Percentiles rank a stretch among this genome's conserved stretches.
Evolutionary conservation across 2,888 invertebrate species (phyloP).

Genomic region (Acheta domesticus): DNA sequence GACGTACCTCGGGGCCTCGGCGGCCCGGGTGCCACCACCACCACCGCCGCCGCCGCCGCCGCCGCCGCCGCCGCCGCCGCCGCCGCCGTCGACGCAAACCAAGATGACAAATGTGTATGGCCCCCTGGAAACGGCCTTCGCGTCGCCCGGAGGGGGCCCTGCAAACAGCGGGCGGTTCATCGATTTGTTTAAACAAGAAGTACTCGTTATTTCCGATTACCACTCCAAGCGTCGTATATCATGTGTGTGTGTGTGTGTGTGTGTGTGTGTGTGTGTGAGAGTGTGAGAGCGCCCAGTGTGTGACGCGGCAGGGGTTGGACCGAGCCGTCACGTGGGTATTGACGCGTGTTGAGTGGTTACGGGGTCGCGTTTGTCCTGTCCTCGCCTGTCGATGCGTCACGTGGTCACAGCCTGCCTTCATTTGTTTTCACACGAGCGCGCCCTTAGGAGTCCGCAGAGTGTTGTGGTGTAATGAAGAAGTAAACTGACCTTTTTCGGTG

Average conservation of each 20-base stretch:
- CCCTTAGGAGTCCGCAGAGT: no score
- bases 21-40: background rate
- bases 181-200: conserved; percentile 6
- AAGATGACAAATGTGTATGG: conserved; percentile 18
- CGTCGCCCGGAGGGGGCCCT: background rate
- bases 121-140: background rate
- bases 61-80: background rate
- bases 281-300: no score
- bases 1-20: background rate
- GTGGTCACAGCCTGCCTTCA: no score
- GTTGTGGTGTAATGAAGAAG: no score
- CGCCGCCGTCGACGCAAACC: background rate
- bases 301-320: no score
- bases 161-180: background rate
- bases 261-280: no score
- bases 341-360: no score
- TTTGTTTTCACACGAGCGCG: no score
- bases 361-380: no score
- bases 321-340: no score
- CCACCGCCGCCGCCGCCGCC: background rate
- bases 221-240: background rate
- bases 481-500: no score
- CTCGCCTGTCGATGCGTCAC: no score
- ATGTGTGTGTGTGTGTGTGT: background rate
- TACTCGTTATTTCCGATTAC: background rate